Evolutionary conservation across 2,797 vertebrate species (phyloP), one percentile per base, ranked within the genome.

Genomic region (Channallabes apus): DNA sequence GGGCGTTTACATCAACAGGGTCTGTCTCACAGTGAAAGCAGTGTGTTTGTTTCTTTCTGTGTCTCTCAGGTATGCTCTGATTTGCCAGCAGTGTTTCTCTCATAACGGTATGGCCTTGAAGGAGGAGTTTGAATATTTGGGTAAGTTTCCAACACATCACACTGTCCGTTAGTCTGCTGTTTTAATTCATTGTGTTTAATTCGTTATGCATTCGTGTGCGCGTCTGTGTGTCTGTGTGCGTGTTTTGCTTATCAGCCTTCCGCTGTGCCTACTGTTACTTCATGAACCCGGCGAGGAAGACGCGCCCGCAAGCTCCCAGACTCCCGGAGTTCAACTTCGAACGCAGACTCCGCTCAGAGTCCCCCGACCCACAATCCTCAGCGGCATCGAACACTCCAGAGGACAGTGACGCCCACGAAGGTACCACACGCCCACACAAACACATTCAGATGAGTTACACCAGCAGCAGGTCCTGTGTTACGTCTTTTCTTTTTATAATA

Each of bases 61-160:
- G 51, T 56, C 54, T 80, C 61, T 35, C 89, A 99, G 98, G 91
- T 99, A 99, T 0, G 98, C 98, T 1, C 93, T 99, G 89, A 96
- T 99, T 93, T 99, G 98, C 91, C 97, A 99, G 80, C 98, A 99
- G 82, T 99, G 98, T 89, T 98, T 97, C 91, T 99, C 98, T 89
- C 98, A 99, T 90, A 99, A 99, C 89, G 98, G 98, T 86, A 99
- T 99, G 98, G 98, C 98, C 88, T 93, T 99, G 89, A 99, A 97
- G 89, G 98, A 99, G 89, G 98, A 99, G 90, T 99, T 97, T 96
- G 97, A 99, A 91, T 99, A 97, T 87, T 77, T 98, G 84, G 98
- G 98, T 99, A 95, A 97, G 96, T 91, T 29, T 18, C 2, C 3
- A 46, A 64, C 22, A 64, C 24, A 4, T 29, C 59, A 18, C 8